phyloP scores from a whole-genome alignment of 1,140 invertebrate genomes.

The Scaptomyza graminum region DNA sequence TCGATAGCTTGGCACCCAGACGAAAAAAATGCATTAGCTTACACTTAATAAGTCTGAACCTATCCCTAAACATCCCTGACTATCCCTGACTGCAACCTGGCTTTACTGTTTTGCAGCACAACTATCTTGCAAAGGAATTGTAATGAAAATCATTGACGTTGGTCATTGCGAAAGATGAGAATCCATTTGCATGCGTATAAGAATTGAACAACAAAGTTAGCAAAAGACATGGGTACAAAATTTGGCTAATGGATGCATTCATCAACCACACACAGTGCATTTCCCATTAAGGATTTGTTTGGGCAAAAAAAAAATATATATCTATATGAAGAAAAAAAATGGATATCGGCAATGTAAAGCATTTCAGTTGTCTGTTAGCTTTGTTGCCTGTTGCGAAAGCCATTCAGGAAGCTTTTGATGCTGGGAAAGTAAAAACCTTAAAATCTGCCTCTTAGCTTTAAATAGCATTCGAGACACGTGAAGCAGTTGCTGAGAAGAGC shows the following conservation, averaged over 20 bases:
- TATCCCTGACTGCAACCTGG: no score
- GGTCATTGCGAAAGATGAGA: neutral
- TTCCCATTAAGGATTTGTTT: neutral
- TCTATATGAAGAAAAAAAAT: neutral
- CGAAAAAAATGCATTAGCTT: no score
- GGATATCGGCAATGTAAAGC: neutral
- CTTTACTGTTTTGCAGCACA: no score
- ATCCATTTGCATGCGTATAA: neutral
- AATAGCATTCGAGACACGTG: constrained; percentile 6
- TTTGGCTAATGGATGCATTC: constrained; percentile 1
- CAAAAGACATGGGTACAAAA: neutral
- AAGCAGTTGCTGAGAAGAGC: neutral
- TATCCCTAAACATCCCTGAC: no score
- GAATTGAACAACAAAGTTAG: neutral
- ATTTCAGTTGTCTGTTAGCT: constrained; percentile 13
- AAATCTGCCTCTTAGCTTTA: constrained; percentile 13
- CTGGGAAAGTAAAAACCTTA: constrained; percentile 2
- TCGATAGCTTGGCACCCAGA: neutral
- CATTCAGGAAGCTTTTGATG: neutral
- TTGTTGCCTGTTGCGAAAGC: neutral
- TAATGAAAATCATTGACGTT: neutral
- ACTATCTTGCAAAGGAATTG: neutral
- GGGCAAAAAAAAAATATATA: neutral
- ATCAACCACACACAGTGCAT: constrained; percentile 4
- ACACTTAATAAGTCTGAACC: no score